phyloP scores from a whole-genome alignment of 2,113 vertebrate species.

The Bubalus kerabau region DNA sequence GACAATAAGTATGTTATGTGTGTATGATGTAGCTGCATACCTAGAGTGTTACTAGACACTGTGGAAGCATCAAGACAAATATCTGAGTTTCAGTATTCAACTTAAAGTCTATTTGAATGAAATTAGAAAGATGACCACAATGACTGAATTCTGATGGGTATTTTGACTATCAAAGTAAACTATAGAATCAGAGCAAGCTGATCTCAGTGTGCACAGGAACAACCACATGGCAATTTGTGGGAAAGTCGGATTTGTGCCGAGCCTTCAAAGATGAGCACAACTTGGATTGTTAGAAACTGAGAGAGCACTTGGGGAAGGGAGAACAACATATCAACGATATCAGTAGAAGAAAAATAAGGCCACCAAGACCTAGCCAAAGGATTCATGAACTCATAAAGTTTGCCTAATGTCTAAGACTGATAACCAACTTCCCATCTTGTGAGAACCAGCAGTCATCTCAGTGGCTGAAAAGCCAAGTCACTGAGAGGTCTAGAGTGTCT shows the following conservation, averaged over 20 bases:
- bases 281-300: neutral
- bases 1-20: neutral
- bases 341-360: neutral
- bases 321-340: neutral
- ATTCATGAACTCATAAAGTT: neutral
- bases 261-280: neutral
- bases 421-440: neutral
- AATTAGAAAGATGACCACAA: conserved; percentile 18
- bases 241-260: neutral
- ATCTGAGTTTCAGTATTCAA: neutral
- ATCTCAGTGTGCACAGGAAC: neutral
- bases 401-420: neutral
- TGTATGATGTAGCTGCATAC: neutral
- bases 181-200: neutral
- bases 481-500: neutral
- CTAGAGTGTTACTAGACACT: neutral
- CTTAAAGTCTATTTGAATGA: neutral
- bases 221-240: neutral
- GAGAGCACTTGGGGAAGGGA: neutral
- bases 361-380: neutral
- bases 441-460: neutral
- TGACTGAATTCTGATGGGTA: neutral
- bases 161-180: neutral
- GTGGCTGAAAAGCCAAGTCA: neutral
- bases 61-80: neutral